Evolutionary conservation across 1,140 invertebrate genomes (phyloP), one percentile per base, ranked within the genome.

Genomic region (Caenorhabditis remanei): DNA sequence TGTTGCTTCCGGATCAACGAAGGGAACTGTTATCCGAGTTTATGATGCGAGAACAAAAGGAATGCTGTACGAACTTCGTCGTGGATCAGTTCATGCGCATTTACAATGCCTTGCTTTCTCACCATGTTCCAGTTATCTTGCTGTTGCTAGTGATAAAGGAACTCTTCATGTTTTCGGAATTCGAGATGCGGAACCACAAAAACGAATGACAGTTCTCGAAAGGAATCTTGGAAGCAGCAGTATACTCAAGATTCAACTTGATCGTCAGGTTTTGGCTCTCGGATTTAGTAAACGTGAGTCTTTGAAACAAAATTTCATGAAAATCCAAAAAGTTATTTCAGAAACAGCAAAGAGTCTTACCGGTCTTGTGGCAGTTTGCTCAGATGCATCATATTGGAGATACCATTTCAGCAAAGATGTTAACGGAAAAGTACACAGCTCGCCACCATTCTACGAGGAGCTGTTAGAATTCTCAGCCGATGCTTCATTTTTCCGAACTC

Each of bases 21-120:
- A 87, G 32, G 86, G 86, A 63, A 87, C 86, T 13, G 75, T 87
- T 6, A 63, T 87, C 19, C 61, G 86, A 87, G 86, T 87, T 46
- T 87, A 83, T 48, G 71, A 87, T 48, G 55, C 82, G 9, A 83
- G 86, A 50, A 87, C 86, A 1, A 71, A 67, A 40, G 75, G 79
- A 61, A 14, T 63, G 6, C 79, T 87, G 4, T 63, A 79, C 14
- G 86, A 87, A 41, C 71, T 71, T 41, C 71, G 86, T 21, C 61
- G 86, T 63, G 86, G 86, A 65, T 46, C 86, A 9, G 86, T 79
- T 53, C 55, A 43, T 14, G 75, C 75, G 16, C 75, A 71, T n/a
- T 41, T 87, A 2, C 75, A 83, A 43, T 87, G 86, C 50, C 53
- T 87, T 19, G 65, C 75, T 9, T 87, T 87, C 19, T 71, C 61